Conservation (phyloP, 2,888 invertebrate species). For the Drosophila diplacantha region DNA sequence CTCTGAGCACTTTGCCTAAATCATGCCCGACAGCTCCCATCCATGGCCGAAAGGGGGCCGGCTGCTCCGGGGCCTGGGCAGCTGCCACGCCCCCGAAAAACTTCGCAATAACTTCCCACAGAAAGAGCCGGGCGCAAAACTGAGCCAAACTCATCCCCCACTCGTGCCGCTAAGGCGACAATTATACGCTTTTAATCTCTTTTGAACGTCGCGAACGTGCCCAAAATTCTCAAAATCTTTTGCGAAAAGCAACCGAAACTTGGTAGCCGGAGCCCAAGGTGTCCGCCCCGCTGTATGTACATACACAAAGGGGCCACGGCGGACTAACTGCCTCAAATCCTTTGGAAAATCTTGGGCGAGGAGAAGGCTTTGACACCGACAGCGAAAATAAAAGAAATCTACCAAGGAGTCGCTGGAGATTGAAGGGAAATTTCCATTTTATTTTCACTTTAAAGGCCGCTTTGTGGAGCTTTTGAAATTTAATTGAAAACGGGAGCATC, state of each 20-base stretch:
- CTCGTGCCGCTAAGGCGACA: slow-evolving; percentile 65
- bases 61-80: slow-evolving; percentile 1
- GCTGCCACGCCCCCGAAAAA: slow-evolving; percentile 39
- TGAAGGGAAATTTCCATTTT: slow-evolving; percentile 28
- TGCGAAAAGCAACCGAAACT: slow-evolving; percentile 33
- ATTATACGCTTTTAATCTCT: slow-evolving; percentile 73
- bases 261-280: slow-evolving; percentile 27
- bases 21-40: slow-evolving; percentile 65
- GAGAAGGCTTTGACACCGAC: slow-evolving; percentile 22
- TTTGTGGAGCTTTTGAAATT: not conserved
- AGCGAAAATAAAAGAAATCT: slow-evolving; percentile 16
- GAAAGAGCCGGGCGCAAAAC: not conserved
- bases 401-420: slow-evolving; percentile 22
- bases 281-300: slow-evolving; percentile 17
- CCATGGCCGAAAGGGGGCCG: slow-evolving; percentile 9
- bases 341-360: slow-evolving; percentile 33
- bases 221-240: slow-evolving; percentile 71
- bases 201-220: slow-evolving; percentile 73
- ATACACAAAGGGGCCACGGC: slow-evolving; percentile 9
- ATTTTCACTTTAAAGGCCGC: not conserved
- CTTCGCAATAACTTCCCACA: slow-evolving; percentile 59
- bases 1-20: slow-evolving; percentile 62
- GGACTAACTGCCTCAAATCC: slow-evolving; percentile 34
- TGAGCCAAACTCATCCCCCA: slow-evolving; percentile 7
- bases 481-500: not conserved